These are phyloP conservation scores for Pseudorectes ferrugineus DNA, from an alignment of 2,113 vertebrate species.

Conservation along the genomic window DNA sequence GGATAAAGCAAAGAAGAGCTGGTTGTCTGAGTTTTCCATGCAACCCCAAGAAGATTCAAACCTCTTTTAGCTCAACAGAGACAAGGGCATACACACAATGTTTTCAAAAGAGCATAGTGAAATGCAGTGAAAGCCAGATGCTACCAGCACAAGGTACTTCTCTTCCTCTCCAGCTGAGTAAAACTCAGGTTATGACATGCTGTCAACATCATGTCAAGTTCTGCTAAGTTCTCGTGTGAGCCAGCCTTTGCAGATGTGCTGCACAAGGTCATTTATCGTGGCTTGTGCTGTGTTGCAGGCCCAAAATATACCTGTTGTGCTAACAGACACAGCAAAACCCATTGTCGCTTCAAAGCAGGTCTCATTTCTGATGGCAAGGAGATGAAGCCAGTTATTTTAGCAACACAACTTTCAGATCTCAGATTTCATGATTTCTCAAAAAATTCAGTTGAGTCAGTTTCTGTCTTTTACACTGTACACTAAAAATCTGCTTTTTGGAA, in stretches of 20 bases:
- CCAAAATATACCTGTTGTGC: neutral
- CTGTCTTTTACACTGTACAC: neutral
- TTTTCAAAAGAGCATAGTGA: neutral
- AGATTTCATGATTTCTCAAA: neutral
- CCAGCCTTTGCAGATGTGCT: neutral
- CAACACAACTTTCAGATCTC: neutral
- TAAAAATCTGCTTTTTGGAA: neutral
- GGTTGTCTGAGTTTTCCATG: neutral
- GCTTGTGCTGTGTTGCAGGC: neutral
- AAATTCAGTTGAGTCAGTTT: neutral
- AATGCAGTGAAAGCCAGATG: neutral
- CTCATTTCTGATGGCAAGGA: neutral
- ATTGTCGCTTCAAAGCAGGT: neutral
- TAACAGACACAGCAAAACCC: neutral
- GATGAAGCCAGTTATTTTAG: neutral
- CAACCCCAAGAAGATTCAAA: neutral
- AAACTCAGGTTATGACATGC: neutral
- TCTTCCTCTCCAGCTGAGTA: neutral
- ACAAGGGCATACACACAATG: neutral
- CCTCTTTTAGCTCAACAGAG: neutral
- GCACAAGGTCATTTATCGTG: fast-evolving
- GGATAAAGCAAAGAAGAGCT: neutral
- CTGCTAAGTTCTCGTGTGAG: neutral
- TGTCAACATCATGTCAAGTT: neutral
- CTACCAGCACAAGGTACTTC: neutral